These are phyloP conservation scores for Hermaeophaga mercurialis DNA, from an alignment of 2,888 invertebrate genomes.

Conservation along the genomic window DNA sequence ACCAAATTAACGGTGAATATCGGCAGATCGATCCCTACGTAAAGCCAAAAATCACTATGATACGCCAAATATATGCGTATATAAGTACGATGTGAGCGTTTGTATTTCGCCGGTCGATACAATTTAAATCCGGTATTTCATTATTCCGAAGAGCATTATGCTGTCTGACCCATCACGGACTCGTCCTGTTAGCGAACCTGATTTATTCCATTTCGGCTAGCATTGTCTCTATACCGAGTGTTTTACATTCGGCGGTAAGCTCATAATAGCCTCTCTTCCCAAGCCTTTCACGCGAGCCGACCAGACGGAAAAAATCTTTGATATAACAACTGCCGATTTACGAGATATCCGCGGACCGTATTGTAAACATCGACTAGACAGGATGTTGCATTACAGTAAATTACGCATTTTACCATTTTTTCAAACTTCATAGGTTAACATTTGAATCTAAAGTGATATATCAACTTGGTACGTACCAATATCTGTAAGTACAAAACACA, in stretches of 20 bases:
- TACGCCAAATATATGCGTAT: conserved; percentile 42
- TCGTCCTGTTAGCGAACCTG: conserved; percentile 56
- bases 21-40: conserved; percentile 9
- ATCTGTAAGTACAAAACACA: no score
- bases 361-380: background rate
- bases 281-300: conserved; percentile 34
- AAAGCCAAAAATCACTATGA: conserved; percentile 47
- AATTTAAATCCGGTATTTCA: conserved; percentile 57
- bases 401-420: background rate
- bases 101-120: conserved; percentile 48
- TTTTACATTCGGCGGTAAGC: conserved; percentile 45
- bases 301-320: conserved; percentile 21
- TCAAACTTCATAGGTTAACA: background rate
- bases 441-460: no score
- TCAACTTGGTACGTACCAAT: no score
- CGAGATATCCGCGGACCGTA: background rate
- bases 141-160: conserved; percentile 54
- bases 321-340: conserved; percentile 17
- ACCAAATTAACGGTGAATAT: background rate
- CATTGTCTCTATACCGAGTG: conserved; percentile 49
- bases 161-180: conserved; percentile 50
- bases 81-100: conserved; percentile 35
- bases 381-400: background rate
- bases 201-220: conserved; percentile 55
- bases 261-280: conserved; percentile 45